Evolutionary conservation across 2,888 invertebrate genomes (phyloP), one percentile per base, ranked within the genome.

Genomic region (Cataglyphis altisquamis): DNA sequence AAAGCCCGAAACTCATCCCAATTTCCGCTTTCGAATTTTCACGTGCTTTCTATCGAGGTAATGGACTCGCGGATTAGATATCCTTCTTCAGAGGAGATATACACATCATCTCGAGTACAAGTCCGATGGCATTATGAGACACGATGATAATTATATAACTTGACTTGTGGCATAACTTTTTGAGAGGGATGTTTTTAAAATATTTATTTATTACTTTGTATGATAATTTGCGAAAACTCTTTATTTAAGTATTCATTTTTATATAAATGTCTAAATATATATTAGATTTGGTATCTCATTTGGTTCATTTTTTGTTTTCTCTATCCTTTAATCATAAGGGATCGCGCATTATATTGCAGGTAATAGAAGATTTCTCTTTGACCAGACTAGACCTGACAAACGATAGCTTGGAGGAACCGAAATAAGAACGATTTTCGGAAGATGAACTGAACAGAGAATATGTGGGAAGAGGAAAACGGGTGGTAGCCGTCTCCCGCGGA

Each of bases 11-110:
- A 75, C 82, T 73, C 78, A 39, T 41, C 67, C 36, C 60, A 75
- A 78, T 84, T 84, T 86, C 70, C 57, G 83, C 74, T 83, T 85
- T 82, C 86, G 74, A 85, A 84, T 84, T 82, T 81, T 82, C 84
- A 74, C 84, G 29, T 29, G 77, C 82, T 78, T 41, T 63, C 72
- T 67, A 18, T 12, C 60, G 48, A 45, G 66, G 75, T 77, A 70
- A 70, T 77, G 68, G 75, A 60, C 64, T 66, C 81, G 66, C 75
- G 63, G 52, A 57, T 70, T 72, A 36, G 36, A 4, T 36, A 75
- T 77, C 52, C 32, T 66, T 48, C 60, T 73, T 48, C 48, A 25
- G 15, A 25, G 72, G 78, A 70, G 60, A 21, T 21, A 70, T 60
- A 70, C 15, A 36, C 60, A 36, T 70, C 21, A 60, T 32, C 60